These are phyloP conservation scores for Leptinotarsa juncta DNA, from an alignment of 2,888 invertebrate genomes.

Conservation along the genomic window DNA sequence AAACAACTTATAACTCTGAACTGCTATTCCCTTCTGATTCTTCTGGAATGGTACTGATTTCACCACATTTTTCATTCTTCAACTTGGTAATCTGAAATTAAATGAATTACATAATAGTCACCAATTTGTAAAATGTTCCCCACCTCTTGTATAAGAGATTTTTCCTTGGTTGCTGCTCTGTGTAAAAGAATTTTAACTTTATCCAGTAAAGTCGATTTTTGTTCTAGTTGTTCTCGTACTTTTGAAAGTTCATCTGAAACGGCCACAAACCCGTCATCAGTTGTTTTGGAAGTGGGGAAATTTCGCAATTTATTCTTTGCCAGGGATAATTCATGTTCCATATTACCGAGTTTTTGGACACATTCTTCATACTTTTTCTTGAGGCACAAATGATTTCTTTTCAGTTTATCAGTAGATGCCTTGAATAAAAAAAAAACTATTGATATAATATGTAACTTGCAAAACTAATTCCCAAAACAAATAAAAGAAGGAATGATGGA, in stretches of 20 bases:
- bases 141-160: constrained; percentile 72
- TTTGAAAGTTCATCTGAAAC: constrained; percentile 65
- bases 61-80: constrained; percentile 39
- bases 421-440: constrained; percentile 39
- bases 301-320: constrained; percentile 51
- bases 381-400: constrained; percentile 58
- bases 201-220: constrained; percentile 72
- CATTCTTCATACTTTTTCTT: constrained; percentile 61
- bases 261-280: constrained; percentile 44
- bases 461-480: not conserved
- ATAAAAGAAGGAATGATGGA: too few relatives aligned
- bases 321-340: constrained; percentile 59
- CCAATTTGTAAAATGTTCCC: constrained; percentile 17
- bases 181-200: constrained; percentile 75
- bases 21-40: constrained; percentile 48
- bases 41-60: constrained; percentile 48
- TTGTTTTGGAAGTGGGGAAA: constrained; percentile 41
- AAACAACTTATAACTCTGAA: constrained; percentile 33
- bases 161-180: constrained; percentile 75
- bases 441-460: not conserved
- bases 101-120: not conserved
- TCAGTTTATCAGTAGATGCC: constrained; percentile 59
- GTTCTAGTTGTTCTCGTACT: constrained; percentile 70
- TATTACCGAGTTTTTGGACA: constrained; percentile 56
- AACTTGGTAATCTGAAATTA: constrained; percentile 50